Evolutionary conservation across 2,113 vertebrate genomes (phyloP), one percentile per base, ranked within the genome.

Genomic region (Salvelinus alpinus): DNA sequence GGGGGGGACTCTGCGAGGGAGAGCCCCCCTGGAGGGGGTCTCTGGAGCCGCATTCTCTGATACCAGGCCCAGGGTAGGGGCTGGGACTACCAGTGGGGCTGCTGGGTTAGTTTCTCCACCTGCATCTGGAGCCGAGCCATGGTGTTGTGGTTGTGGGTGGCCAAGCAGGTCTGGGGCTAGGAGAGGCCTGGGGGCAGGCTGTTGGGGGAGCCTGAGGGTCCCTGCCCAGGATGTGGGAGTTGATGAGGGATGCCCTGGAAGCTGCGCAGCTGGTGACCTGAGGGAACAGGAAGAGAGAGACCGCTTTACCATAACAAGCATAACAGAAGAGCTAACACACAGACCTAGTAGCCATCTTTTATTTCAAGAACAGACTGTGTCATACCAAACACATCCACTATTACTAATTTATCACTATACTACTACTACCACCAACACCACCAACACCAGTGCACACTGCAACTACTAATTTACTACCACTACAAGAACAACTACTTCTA

Each of bases 101-200:
- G 88, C 1, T 89, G 89, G 71, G 84, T 86, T 0, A 94, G 89
- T 80, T 91, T 92, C 73, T 94, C 90, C 74, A 94, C 92, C 84
- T 94, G 92, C 92, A 90, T 88, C 86, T 94, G 92, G 27, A 94
- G 90, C 85, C 90, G 92, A 60, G 90, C 92, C 80, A 93, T 81
- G 16, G 92, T 93, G 75, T 85, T 91, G 44, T 85, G 87, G 57
- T 85, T 91, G 44, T 85, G 87, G 57, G 87, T 67, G 25, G 71
- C 75, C 27, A 64, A 64, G 38, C 78, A 84, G 44, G 83, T 81
- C 62, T 85, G 85, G 22, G 82, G 85, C 62, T 85, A 85, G 8
- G 75, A 57, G 38, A 72, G 74, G 13, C 84, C 80, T 3, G 70
- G 31, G 59, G 81, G 79, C 27, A 82, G 77, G 74, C 84, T 77